Evolutionary conservation across 1,140 invertebrate species (phyloP), one percentile per base, ranked within the genome.

Genomic region (Archegozetes longisetosus): DNA sequence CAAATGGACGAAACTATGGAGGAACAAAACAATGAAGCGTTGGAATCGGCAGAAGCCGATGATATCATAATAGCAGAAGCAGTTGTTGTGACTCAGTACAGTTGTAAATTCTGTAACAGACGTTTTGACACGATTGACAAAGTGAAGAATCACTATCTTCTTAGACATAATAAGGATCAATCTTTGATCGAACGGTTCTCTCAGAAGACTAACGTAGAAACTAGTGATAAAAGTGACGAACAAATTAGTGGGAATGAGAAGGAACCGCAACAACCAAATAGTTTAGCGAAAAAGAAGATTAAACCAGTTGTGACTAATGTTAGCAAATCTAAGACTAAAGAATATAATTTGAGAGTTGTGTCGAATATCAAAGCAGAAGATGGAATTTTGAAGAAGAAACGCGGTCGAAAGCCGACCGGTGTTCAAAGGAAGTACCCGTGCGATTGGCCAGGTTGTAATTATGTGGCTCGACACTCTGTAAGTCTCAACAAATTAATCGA

Each of bases 391-490:
- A 22, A 49, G 25, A 51, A 29, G 27, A 51, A 47, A 50, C 1
- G 13, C 17, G 20, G 47, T 14, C 26, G 13, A 3, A 2, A 14
- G 22, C n/a, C 17, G 14, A 51, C 26, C 22, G 9, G n/a, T 51
- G 13, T 1, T 13, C 12, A 26, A 13, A 28, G 57, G 20, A 58
- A 53, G 50, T 58, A 50, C 32, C 48, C 57, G 2, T 58, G 57
- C 26, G 57, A 58, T 51, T 58, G 57, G 57, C 57, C 46, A 9
- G 48, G 26, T 40, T 58, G 57, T 46, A n/a, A 49, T 20, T 58
- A 58, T 53, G 51, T 58, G 3, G 57, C 54, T 13, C 20, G 55
- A 47, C n/a, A 23, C 25, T 48, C 28, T 52, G 55, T 50, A 9
- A 40, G 17, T 40, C 17, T 9, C n/a, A n/a, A n/a, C n/a, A n/a